These are phyloP conservation scores for Mormyrus lacerda DNA, from an alignment of 2,113 vertebrate genomes.

Conservation along the genomic window DNA sequence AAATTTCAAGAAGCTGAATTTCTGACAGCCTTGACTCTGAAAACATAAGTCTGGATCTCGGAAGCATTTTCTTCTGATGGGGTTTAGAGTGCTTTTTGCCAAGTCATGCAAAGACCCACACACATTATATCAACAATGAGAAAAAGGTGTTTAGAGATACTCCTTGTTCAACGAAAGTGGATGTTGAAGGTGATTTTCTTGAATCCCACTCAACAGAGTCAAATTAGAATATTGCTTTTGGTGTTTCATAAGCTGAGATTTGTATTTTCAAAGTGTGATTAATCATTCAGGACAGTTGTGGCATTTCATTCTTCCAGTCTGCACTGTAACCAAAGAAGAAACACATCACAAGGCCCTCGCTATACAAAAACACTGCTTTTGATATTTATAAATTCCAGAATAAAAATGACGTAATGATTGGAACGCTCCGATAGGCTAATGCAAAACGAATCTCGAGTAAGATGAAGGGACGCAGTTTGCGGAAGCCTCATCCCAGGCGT, in stretches of 20 bases:
- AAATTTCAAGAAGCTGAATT: conserved; percentile 43
- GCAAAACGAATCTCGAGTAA: background rate
- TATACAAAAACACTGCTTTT: background rate
- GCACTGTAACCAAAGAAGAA: background rate
- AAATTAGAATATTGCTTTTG: background rate
- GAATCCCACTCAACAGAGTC: background rate
- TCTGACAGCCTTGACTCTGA: conserved; percentile 22
- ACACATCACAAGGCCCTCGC: background rate
- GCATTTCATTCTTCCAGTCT: background rate
- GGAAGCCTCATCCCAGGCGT: conserved; percentile 1
- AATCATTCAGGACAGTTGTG: background rate
- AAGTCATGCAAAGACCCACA: background rate
- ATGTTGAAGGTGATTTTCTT: background rate
- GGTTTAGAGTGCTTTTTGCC: background rate
- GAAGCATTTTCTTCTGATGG: background rate
- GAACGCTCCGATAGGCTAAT: background rate
- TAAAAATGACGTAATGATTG: background rate
- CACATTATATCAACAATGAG: background rate
- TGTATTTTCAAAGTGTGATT: background rate
- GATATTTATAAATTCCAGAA: background rate
- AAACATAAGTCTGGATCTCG: background rate
- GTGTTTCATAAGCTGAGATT: background rate
- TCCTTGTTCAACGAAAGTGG: background rate
- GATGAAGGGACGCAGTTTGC: background rate
- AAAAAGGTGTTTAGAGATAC: background rate